phyloP scores from a whole-genome alignment of 1,140 invertebrate genomes.

The Lanistes nyassanus region DNA sequence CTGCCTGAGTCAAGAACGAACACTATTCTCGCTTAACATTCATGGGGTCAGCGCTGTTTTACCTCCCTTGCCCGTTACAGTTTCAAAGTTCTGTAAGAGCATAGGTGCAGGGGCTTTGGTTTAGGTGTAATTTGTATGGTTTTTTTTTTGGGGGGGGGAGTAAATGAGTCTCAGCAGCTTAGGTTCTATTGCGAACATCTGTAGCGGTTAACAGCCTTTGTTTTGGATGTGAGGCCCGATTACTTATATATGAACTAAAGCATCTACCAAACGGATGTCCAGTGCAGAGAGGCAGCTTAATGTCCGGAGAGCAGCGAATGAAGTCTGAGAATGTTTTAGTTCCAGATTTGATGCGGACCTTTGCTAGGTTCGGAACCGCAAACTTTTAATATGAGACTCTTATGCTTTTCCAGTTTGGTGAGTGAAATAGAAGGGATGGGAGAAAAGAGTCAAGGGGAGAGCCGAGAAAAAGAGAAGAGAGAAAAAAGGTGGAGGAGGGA shows the following conservation, averaged over 20 bases:
- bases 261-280: too few species aligned
- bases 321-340: neutral
- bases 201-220: too few species aligned
- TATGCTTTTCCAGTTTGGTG: too few species aligned
- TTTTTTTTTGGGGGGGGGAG: too few species aligned
- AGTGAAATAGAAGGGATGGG: neutral
- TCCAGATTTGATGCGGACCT: slow-evolving; percentile 1
- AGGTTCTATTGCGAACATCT: too few species aligned
- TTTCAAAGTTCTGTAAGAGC: neutral
- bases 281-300: neutral
- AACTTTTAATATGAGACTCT: too few species aligned
- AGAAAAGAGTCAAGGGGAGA: slow-evolving; percentile 1
- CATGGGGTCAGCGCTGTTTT: neutral
- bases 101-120: too few species aligned
- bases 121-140: too few species aligned
- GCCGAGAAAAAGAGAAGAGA: neutral
- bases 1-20: neutral
- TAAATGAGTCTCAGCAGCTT: too few species aligned
- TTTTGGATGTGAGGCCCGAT: too few species aligned
- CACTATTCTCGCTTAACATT: neutral
- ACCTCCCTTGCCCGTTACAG: neutral
- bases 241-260: too few species aligned
- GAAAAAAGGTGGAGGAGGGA: neutral
- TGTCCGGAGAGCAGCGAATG: neutral
- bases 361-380: too few species aligned